phyloP scores from a whole-genome alignment of 2,888 invertebrate species.

The Ophion obscuratus region DNA sequence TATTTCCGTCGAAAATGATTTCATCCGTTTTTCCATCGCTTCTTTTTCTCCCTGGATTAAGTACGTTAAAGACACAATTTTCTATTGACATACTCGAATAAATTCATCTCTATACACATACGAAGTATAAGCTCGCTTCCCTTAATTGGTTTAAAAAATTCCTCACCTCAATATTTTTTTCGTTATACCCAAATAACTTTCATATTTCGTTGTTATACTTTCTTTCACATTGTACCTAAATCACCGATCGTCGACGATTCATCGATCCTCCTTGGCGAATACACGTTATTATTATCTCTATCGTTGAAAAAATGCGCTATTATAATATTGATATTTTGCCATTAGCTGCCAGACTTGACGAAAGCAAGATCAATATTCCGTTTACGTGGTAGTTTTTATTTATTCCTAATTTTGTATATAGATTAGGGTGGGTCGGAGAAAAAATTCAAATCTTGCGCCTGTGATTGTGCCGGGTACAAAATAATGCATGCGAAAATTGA shows the following conservation, averaged over 20 bases:
- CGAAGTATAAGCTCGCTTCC: slow-evolving; percentile 72
- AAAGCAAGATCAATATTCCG: slow-evolving; percentile 62
- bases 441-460: no score
- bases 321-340: slow-evolving; percentile 19
- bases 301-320: slow-evolving; percentile 50
- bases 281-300: slow-evolving; percentile 29
- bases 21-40: slow-evolving; percentile 29
- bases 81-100: slow-evolving; percentile 61
- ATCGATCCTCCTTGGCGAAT: slow-evolving; percentile 49
- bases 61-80: slow-evolving; percentile 67
- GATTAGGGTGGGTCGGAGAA: no score
- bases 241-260: slow-evolving; percentile 72
- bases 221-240: slow-evolving; percentile 69
- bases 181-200: slow-evolving; percentile 46
- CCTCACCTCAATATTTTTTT: slow-evolving; percentile 53
- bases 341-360: slow-evolving; percentile 46
- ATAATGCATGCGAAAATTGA: no score
- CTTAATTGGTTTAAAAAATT: slow-evolving; percentile 59
- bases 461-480: no score
- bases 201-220: slow-evolving; percentile 64
- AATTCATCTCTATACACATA: slow-evolving; percentile 74
- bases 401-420: slow-evolving; percentile 47
- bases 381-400: slow-evolving; percentile 48
- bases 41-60: slow-evolving; percentile 55
- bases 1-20: slow-evolving; percentile 6